Evolutionary conservation across 1,140 invertebrate species (phyloP).

Genomic region (Anoplolepis gracilipes): DNA sequence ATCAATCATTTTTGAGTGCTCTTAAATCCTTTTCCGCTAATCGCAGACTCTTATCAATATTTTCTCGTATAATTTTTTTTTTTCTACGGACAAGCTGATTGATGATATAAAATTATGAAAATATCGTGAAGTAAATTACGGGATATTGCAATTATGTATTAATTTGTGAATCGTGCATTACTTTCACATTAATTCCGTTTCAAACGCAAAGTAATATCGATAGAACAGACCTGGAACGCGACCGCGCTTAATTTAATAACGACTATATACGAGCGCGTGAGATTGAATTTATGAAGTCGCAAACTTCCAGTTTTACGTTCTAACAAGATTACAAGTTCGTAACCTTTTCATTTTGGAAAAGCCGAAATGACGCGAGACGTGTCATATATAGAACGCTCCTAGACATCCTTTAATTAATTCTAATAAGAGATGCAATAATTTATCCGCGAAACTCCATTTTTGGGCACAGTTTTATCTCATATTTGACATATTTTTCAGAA

Average conservation of each 20-base stretch:
- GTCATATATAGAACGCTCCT: conserved; percentile 27
- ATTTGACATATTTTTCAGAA: not conserved
- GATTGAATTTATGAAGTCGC: conserved; percentile 63
- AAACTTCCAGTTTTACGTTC: conserved; percentile 54
- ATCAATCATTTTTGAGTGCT: not conserved
- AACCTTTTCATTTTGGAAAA: conserved; percentile 40
- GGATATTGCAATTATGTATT: conserved; percentile 3
- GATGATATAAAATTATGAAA: conserved; percentile 1
- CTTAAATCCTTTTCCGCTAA: not conserved
- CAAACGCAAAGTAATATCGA: conserved; percentile 46
- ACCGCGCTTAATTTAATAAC: conserved; percentile 57
- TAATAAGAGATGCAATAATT: conserved; percentile 45
- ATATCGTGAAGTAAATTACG: not conserved
- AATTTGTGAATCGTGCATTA: conserved; percentile 32
- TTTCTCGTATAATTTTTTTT: not conserved
- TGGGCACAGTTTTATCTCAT: not conserved
- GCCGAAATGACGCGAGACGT: conserved; percentile 3
- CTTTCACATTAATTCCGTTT: conserved; percentile 43
- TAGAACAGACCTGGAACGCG: conserved; percentile 49
- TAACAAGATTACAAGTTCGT: conserved; percentile 55
- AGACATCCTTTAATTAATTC: conserved; percentile 43
- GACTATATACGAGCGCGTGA: conserved; percentile 48
- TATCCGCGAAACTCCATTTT: not conserved
- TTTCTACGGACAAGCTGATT: not conserved
- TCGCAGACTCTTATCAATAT: not conserved